phyloP scores from a whole-genome alignment of 2,113 vertebrate species.

The Osmerus mordax region DNA sequence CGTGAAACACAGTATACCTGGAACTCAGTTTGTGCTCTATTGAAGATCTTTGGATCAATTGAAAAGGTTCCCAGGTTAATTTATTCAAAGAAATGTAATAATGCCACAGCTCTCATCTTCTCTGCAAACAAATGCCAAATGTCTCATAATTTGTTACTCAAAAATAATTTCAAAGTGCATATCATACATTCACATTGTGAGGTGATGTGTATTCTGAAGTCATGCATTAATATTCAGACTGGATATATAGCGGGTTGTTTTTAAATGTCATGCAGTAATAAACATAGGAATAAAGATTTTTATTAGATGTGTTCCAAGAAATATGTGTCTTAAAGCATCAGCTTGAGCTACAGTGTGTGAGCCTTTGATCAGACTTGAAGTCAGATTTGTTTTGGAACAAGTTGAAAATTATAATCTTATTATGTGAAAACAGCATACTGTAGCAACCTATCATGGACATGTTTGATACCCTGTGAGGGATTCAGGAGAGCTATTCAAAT shows the following conservation, averaged over 20 bases:
- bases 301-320: constrained; percentile 6
- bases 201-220: constrained; percentile 57
- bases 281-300: constrained; percentile 45
- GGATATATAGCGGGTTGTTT: constrained; percentile 50
- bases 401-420: constrained; percentile 48
- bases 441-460: constrained; percentile 44
- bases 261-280: constrained; percentile 70
- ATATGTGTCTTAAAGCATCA: constrained; percentile 15
- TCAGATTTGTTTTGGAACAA: constrained; percentile 57
- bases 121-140: constrained; percentile 60
- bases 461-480: constrained; percentile 49
- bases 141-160: constrained; percentile 47
- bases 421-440: constrained; percentile 31
- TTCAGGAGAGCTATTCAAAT: constrained; percentile 53
- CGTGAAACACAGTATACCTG: no score
- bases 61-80: constrained; percentile 60
- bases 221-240: constrained; percentile 55
- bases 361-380: constrained; percentile 42
- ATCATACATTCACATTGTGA: constrained; percentile 33
- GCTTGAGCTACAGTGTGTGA: constrained; percentile 27
- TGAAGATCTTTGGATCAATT: constrained; percentile 52
- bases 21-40: no score
- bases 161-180: constrained; percentile 68
- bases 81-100: constrained; percentile 67
- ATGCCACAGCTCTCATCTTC: constrained; percentile 46